Evolutionary conservation across 2,888 invertebrate species (phyloP), one percentile per base, ranked within the genome.

Genomic region (Amblyjoppa proteus): DNA sequence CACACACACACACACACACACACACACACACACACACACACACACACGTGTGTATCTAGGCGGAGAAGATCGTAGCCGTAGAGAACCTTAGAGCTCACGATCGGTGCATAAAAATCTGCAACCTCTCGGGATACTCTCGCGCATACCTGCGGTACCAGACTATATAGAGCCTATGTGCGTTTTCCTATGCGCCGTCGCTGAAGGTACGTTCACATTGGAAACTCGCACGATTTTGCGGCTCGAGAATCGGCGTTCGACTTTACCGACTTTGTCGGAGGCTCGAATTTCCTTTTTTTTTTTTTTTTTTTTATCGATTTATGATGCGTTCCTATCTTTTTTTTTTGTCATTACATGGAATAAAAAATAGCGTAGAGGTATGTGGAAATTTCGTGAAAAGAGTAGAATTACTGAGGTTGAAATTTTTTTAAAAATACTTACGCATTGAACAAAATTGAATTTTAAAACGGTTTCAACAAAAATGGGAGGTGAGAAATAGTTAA

Each of bases 21-120:
- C 28, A 41, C 64, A 61, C 53, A 25, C 79, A 49, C 16, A 9
- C n/a, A 34, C 34, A 64, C 31, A 64, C 13, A 16, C n/a, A n/a
- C 16, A 34, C 25, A 56, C 34, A 31, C 41, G 38, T 20, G 45
- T 49, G 45, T 49, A 58, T 20, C 25, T 56, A 38, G 64, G 53
- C 56, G 64, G 41, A 34, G 73, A 80, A 64, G 70, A 74, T 75
- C 74, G 74, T 75, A 11, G 74, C 41, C 77, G 38, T 13, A 78
- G 77, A 78, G 53, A 69, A 56, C 58, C 69, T 34, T 66, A 51
- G 82, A 77, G 64, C 76, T 76, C 76, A 71, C 71, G 76, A 77
- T 77, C 76, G 70, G 53, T 71, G 71, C 76, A 77, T 76, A 77
- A 82, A 77, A 82, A 82, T 82, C 71, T 77, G 41, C 71, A 77